Evolutionary conservation across 2,797 vertebrate genomes (phyloP), one percentile per base, ranked within the genome.

Genomic region (Hydrocynus forskahlii): DNA sequence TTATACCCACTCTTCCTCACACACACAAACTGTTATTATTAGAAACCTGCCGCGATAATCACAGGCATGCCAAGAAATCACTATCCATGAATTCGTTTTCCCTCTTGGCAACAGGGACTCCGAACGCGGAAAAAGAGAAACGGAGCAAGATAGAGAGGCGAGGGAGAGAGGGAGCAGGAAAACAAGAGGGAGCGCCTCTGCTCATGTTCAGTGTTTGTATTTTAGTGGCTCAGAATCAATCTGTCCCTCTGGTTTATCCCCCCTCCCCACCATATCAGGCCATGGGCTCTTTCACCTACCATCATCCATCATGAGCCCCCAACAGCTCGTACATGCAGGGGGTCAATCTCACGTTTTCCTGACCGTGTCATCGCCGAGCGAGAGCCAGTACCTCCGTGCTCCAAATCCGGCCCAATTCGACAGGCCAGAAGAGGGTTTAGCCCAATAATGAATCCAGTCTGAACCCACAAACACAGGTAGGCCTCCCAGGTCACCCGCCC

Each of bases 31-130:
- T 80, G 63, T 81, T 80, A 83, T 87, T 83, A 84, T 84, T 79
- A 83, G 79, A 81, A 73, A 80, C 86, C 84, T 76, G 76, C 50
- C 63, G 78, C 45, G 86, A 85, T 88, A 81, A 86, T 83, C 80
- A 83, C 69, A 75, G 71, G 55, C 75, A 35, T 67, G 64, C 57
- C 57, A 83, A 75, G 68, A 86, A 84, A 86, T 75, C 76, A 76
- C 76, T 81, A 52, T 79, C 70, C 76, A 52, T 63, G 69, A 75
- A 84, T 84, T 80, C 75, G 17, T 76, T 83, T 63, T 84, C 71
- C 69, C 48, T 80, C n/a, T 66, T 75, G 50, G 72, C 52, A 77
- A 71, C 81, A 35, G 64, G 54, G 16, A 69, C 43, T 71, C 67
- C 81, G 25, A 64, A 79, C 59, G 40, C 81, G 67, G 5, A 57